A percentile compares a stretch with the other conserved stretches of the same genome.
These are phyloP conservation scores for Microdon myrmicae DNA, from an alignment of 2,888 invertebrate species.

Conservation along the genomic window DNA sequence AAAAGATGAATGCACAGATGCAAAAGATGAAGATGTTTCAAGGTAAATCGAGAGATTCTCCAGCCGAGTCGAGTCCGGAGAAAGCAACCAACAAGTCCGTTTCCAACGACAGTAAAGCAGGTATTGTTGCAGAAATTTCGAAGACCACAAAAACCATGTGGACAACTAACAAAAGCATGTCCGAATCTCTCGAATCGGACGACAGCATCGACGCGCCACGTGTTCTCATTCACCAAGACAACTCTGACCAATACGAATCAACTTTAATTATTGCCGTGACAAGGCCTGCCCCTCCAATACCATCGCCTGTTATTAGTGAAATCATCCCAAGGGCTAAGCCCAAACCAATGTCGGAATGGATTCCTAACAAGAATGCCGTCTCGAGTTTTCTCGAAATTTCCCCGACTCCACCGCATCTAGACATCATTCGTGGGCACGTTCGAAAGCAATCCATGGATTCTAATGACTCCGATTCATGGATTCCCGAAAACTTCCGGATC, in stretches of 20 bases:
- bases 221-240: conserved; percentile 63
- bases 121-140: conserved; percentile 39
- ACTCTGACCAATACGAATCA: conserved; percentile 61
- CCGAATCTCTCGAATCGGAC: conserved; percentile 53
- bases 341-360: conserved; percentile 53
- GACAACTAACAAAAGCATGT: conserved; percentile 59
- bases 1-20: conserved; percentile 60
- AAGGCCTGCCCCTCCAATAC: conserved; percentile 55
- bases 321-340: conserved; percentile 32
- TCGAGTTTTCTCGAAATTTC: conserved; percentile 55
- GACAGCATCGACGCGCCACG: conserved; percentile 56
- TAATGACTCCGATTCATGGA: conserved; percentile 58
- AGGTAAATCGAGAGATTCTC: conserved; percentile 26
- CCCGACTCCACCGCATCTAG: conserved; percentile 38
- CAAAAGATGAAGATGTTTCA: conserved; percentile 60
- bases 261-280: conserved; percentile 62
- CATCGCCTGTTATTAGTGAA: conserved; percentile 35
- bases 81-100: conserved; percentile 15
- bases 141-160: conserved; percentile 54
- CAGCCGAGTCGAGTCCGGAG: conserved; percentile 23
- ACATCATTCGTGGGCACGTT: conserved; percentile 40
- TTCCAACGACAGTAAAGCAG: conserved; percentile 35
- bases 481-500: conserved; percentile 53
- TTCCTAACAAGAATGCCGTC: conserved; percentile 58
- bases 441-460: conserved; percentile 57